Conservation (phyloP, 2,113 vertebrate species). For the Podarcis muralis region DNA sequence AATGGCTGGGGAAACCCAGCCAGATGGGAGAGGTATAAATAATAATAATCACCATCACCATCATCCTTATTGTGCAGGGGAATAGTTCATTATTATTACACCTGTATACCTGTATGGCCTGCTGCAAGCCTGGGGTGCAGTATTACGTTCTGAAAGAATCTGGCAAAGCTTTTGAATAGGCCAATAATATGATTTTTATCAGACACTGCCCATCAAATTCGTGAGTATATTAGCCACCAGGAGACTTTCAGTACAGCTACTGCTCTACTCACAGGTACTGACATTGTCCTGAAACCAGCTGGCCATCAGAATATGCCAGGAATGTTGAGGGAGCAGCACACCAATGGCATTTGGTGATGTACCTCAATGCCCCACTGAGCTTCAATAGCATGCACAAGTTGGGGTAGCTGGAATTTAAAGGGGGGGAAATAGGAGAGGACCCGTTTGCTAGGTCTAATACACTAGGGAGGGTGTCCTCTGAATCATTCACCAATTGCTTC, state of each 20-base stretch:
- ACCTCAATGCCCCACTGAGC: neutral
- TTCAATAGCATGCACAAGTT: neutral
- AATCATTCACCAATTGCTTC: no score
- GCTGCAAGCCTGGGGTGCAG: neutral
- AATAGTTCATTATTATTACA: constrained; percentile 2
- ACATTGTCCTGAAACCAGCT: neutral
- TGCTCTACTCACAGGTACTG: neutral
- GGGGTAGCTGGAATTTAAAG: neutral
- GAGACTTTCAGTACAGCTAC: neutral
- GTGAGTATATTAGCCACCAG: neutral
- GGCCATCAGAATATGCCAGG: neutral
- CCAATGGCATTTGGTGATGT: neutral
- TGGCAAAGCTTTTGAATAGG: constrained; percentile 10
- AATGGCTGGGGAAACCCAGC: no score
- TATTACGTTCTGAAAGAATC: neutral
- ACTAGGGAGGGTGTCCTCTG: no score
- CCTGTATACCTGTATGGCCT: neutral
- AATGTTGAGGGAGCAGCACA: neutral
- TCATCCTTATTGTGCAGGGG: neutral
- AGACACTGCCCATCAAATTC: neutral
- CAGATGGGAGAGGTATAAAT: no score
- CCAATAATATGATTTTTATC: constrained; percentile 5
- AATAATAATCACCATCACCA: no score
- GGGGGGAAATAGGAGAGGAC: neutral
- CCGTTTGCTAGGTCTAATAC: no score